Evolutionary conservation across 1,140 invertebrate genomes (phyloP), one percentile per base, ranked within the genome.

Genomic region (Anastatus disparis): DNA sequence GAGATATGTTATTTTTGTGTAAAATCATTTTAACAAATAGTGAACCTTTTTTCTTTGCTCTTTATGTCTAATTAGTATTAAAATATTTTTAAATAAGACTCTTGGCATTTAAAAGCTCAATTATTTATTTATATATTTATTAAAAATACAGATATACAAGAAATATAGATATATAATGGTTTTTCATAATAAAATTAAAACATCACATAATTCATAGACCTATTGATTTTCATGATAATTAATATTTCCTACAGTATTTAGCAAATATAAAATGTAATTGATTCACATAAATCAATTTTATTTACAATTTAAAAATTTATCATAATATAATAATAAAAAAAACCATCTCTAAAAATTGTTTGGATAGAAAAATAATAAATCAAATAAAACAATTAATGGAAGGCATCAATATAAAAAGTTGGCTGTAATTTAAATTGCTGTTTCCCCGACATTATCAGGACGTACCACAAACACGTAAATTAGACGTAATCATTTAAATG

Each of bases 171-270:
- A 62, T 62, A 55, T 70, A 70, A 55, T 69, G 46, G 40, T 44
- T 48, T 27, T 70, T 22, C 42, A 64, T 70, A 64, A 56, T 70
- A 48, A 70, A 71, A 66, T 71, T 70, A 71, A 52, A 71, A 58
- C 53, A 71, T 65, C 44, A 69, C 44, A 63, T 71, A 58, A 56
- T 65, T 71, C 66, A 64, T 71, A 71, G 55, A 71, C 17, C 10
- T 58, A 65, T 52, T 71, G 44, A 59, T 65, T 71, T 66, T 61
- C 44, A 71, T 52, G 53, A 71, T 64, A 71, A 59, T 67, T 66
- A 40, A 69, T 70, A 62, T 64, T 70, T 70, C 64, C 70, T 71
- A 71, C 69, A 71, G 55, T 71, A 62, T 71, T 61, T 50, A 65
- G 44, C 26, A 64, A 70, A 70, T 59, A 59, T 26, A 66, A 71